These are phyloP conservation scores for Caerostris darwini DNA, from an alignment of 1,140 invertebrate genomes.

Conservation along the genomic window DNA sequence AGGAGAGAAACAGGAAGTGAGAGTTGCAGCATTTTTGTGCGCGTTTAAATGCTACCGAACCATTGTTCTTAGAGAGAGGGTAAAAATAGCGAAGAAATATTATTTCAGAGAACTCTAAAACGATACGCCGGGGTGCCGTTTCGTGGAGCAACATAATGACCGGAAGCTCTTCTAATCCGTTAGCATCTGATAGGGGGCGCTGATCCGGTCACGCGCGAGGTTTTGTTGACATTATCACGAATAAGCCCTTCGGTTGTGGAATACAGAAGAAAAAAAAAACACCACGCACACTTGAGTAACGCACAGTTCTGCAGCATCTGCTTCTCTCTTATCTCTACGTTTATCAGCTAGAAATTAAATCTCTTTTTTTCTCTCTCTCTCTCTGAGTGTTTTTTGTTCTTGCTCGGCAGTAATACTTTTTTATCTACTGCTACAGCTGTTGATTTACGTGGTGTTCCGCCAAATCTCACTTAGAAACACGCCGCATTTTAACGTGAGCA, in stretches of 20 bases:
- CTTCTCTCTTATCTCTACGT: conserved; percentile 8
- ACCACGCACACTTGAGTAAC: neutral
- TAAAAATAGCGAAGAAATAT: neutral
- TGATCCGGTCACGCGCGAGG: conserved; percentile 62
- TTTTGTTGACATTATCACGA: conserved; percentile 72
- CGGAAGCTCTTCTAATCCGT: conserved; percentile 66
- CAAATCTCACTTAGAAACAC: neutral
- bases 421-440: conserved; percentile 41
- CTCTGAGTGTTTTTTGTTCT: neutral
- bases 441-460: conserved; percentile 3
- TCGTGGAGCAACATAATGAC: conserved; percentile 45
- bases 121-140: neutral
- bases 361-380: neutral
- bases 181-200: conserved; percentile 61
- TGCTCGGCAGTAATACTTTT: neutral
- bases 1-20: no score
- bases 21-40: no score
- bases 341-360: conserved; percentile 41
- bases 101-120: neutral
- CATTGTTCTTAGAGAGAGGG: neutral
- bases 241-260: conserved; percentile 10
- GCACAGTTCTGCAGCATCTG: neutral
- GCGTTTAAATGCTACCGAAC: no score
- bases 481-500: neutral
- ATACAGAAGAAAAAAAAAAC: no score